phyloP scores from a whole-genome alignment of 2,888 invertebrate species.

The Dicranocentrus wangi region DNA sequence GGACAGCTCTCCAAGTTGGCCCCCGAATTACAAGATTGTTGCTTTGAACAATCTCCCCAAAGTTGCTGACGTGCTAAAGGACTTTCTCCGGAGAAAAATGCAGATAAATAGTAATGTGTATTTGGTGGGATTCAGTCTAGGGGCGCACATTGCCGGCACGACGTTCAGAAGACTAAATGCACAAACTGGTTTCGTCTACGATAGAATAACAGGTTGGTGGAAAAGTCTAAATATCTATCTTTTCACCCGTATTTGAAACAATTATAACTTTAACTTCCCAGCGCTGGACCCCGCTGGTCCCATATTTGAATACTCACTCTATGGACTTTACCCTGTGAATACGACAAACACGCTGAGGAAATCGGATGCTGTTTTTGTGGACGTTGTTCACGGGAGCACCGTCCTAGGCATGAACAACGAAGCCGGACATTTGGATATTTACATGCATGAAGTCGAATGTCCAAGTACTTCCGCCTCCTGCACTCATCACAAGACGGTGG shows the following conservation, averaged over 20 bases:
- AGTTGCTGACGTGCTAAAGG: not conserved
- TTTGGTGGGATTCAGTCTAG: slow-evolving; percentile 17
- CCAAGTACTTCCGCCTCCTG: not conserved
- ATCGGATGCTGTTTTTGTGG: not conserved
- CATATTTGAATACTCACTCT: not conserved
- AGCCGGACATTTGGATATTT: not conserved
- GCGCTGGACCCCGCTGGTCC: slow-evolving; percentile 4
- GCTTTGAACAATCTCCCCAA: slow-evolving; percentile 2
- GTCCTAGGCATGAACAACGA: not conserved
- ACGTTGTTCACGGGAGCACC: not conserved
- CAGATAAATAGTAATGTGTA: not conserved
- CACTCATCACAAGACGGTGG: slow-evolving; percentile 2
- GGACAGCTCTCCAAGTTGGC: not conserved
- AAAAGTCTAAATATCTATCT: not conserved
- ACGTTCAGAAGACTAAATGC: not conserved
- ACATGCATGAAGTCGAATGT: not conserved
- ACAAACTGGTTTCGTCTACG: not conserved
- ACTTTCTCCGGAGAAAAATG: not conserved
- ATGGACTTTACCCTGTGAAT: not conserved
- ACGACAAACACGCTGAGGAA: slow-evolving; percentile 23
- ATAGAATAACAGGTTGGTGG: not conserved
- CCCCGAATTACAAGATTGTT: slow-evolving; percentile 1
- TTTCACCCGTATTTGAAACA: not conserved
- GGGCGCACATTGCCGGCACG: slow-evolving; percentile 8
- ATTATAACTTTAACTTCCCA: not conserved